Percentiles rank a stretch among this genome's conserved stretches.
Conservation (phyloP, 2,888 invertebrate genomes). For the Sinodicranocentrus sp. region DNA sequence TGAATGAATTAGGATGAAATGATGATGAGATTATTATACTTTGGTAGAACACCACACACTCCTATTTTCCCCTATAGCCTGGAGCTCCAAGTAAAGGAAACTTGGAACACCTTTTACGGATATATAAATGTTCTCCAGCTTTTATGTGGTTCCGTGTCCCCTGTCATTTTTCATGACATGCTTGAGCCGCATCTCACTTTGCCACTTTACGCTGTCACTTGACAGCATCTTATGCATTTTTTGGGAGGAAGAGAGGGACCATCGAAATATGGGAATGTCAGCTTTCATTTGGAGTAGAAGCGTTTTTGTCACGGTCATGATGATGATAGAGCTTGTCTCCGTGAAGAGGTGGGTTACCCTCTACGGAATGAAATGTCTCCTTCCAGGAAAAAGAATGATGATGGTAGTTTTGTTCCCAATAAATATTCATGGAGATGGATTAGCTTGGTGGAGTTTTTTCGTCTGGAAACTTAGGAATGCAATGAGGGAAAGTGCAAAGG, state of each 20-base stretch:
- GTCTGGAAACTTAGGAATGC: no score
- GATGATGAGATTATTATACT: constrained; percentile 68
- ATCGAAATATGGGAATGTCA: constrained; percentile 26
- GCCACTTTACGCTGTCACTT: constrained; percentile 61
- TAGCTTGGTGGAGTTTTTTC: no score
- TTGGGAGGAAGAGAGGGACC: constrained; percentile 20
- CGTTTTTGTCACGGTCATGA: constrained; percentile 46
- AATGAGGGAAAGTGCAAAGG: no score
- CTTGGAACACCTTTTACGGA: no score
- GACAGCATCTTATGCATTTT: constrained; percentile 40
- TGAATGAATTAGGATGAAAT: constrained; percentile 65
- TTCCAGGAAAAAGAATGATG: constrained; percentile 39
- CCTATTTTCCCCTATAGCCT: constrained; percentile 38
- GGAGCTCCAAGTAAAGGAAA: constrained; percentile 27
- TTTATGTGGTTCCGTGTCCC: constrained; percentile 21
- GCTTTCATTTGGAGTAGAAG: constrained; percentile 4
- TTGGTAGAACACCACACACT: background rate
- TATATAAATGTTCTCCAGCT: no score
- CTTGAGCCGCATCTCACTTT: constrained; percentile 49
- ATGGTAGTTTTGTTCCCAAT: constrained; percentile 33
- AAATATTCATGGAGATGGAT: constrained; percentile 41
- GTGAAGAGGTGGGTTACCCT: background rate
- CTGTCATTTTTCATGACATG: constrained; percentile 66
- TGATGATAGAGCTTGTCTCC: constrained; percentile 25
- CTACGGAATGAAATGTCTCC: background rate